Conservation (phyloP, 2,113 vertebrate genomes). For the Varanus komodoensis region DNA sequence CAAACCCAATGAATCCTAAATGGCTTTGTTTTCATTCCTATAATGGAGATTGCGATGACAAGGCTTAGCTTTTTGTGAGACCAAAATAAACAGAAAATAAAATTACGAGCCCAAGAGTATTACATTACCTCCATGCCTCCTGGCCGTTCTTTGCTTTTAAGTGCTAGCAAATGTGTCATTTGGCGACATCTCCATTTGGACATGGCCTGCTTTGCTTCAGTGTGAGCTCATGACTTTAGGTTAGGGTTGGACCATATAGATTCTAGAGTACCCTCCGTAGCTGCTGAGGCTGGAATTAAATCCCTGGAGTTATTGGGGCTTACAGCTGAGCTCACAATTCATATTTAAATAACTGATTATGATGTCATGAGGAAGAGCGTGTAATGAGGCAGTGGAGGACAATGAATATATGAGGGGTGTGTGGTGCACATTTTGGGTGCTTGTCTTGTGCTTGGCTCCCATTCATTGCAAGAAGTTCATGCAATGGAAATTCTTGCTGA, state of each 20-base stretch:
- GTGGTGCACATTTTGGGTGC: background rate
- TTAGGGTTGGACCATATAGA: background rate
- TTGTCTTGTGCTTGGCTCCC: background rate
- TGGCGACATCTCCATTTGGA: conserved; percentile 23
- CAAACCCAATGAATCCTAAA: conserved; percentile 33
- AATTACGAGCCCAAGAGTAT: background rate
- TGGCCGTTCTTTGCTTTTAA: conserved; percentile 18
- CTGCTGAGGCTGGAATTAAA: background rate
- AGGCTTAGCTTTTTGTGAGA: conserved; percentile 34
- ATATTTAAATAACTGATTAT: background rate
- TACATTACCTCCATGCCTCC: background rate
- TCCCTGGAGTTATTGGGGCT: background rate
- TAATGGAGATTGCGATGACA: conserved; percentile 30
- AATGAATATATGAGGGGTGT: background rate
- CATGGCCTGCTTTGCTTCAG: conserved; percentile 26
- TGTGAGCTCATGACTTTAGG: background rate
- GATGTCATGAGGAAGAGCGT: background rate
- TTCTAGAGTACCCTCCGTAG: background rate
- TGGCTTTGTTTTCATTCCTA: conserved; percentile 25
- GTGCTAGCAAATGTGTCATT: background rate
- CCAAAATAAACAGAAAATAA: conserved; percentile 43
- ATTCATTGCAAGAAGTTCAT: background rate
- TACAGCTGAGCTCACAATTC: background rate
- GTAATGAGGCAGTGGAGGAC: background rate
- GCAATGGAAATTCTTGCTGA: background rate